These are phyloP conservation scores for Petaurus breviceps DNA, from an alignment of 2,113 vertebrate species.

Conservation along the genomic window DNA sequence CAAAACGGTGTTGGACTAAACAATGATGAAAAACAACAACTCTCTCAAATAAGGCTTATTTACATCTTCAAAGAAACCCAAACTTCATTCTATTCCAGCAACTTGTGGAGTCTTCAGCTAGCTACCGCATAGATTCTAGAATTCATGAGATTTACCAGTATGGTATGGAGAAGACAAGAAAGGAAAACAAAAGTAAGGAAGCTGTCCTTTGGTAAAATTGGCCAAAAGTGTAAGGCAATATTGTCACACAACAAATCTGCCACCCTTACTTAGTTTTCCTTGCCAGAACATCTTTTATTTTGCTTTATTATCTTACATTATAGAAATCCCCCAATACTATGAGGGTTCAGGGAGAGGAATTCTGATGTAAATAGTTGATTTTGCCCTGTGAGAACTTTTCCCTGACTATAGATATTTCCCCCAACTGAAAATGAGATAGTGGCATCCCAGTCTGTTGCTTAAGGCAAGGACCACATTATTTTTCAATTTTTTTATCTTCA, in stretches of 20 bases:
- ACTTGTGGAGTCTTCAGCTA: neutral
- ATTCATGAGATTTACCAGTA: conserved; percentile 1
- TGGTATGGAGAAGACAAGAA: neutral
- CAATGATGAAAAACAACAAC: neutral
- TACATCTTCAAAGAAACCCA: neutral
- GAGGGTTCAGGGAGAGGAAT: neutral
- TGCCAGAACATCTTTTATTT: neutral
- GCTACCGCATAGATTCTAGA: neutral
- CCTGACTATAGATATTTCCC: neutral
- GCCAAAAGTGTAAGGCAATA: neutral
- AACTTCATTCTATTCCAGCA: neutral
- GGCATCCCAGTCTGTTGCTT: neutral
- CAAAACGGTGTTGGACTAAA: neutral
- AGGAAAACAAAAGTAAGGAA: neutral
- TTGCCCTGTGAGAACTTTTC: neutral
- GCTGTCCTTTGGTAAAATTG: neutral
- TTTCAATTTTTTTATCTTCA: neutral
- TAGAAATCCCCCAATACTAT: conserved; percentile 14
- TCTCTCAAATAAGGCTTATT: neutral
- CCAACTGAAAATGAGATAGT: neutral
- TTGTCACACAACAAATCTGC: conserved; percentile 8
- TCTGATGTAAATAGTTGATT: neutral
- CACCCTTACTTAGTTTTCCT: neutral
- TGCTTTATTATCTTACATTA: neutral
- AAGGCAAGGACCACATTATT: neutral